These are phyloP conservation scores for Sericinus montela DNA, from an alignment of 2,888 invertebrate species.

Conservation along the genomic window DNA sequence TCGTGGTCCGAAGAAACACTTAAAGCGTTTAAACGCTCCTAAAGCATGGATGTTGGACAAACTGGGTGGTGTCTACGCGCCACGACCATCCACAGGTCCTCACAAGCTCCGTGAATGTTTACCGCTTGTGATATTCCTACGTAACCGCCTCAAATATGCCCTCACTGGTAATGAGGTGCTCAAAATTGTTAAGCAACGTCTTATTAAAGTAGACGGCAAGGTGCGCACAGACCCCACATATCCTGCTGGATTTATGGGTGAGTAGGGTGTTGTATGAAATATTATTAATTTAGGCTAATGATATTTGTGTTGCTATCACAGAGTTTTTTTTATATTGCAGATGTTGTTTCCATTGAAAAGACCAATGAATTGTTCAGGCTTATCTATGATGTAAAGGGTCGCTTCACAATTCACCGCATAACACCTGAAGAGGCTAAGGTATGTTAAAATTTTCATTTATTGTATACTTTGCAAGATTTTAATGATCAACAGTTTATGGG, in stretches of 20 bases:
- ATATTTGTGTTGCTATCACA: no score
- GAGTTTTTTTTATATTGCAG: constrained; percentile 74
- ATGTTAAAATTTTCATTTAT: constrained; percentile 26
- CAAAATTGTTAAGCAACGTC: constrained; percentile 98
- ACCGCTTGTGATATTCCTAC: constrained; percentile 96
- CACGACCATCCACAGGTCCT: constrained; percentile 97
- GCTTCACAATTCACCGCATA: constrained; percentile 98
- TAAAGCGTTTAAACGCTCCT: constrained; percentile 99
- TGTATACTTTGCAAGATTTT: no score
- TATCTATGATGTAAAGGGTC: constrained; percentile 99
- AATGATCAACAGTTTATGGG: no score
- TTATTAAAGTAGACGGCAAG: constrained; percentile 99
- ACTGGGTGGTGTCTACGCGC: constrained; percentile 98
- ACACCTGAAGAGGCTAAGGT: constrained; percentile 98
- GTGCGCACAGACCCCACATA: constrained; percentile 98
- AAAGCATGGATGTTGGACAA: constrained; percentile 99
- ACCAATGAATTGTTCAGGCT: constrained; percentile 98
- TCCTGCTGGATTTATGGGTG: constrained; percentile 99
- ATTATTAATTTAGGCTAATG: no score
- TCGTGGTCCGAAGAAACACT: constrained; percentile 99
- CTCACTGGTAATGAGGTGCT: constrained; percentile 97
- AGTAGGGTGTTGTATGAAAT: constrained; percentile 44
- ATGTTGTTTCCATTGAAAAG: constrained; percentile 99
- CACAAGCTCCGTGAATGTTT: constrained; percentile 98
- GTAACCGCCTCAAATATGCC: constrained; percentile 99